These are phyloP conservation scores for Disparrhopalites patrizii DNA, from an alignment of 2,888 invertebrate genomes.

Conservation along the genomic window DNA sequence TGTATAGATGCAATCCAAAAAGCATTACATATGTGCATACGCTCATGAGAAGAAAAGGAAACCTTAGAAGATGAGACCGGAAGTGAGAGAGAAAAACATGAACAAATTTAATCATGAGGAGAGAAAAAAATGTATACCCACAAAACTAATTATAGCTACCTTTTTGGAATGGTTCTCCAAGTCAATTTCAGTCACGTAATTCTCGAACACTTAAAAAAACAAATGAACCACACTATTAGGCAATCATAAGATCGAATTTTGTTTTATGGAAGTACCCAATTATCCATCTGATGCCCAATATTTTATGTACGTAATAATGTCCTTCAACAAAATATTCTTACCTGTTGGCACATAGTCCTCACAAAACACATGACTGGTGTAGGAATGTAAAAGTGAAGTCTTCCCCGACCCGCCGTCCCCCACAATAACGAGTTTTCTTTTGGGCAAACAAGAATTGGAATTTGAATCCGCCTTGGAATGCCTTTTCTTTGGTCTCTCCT, in stretches of 20 bases:
- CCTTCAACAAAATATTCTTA: slow-evolving; percentile 39
- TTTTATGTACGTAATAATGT: slow-evolving; percentile 31
- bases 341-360: slow-evolving; percentile 43
- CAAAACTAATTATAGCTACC: no score
- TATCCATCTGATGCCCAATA: no score
- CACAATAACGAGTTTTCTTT: slow-evolving; percentile 58
- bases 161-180: not conserved
- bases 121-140: no score
- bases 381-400: slow-evolving; percentile 57
- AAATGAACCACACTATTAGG: no score
- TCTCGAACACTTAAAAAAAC: slow-evolving; percentile 13
- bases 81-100: no score
- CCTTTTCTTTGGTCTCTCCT: not conserved
- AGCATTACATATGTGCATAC: no score
- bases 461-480: not conserved
- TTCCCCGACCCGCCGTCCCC: slow-evolving; percentile 64
- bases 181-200: slow-evolving; percentile 1
- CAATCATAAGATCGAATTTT: no score
- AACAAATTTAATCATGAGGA: no score
- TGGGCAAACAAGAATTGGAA: not conserved
- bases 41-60: no score
- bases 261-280: no score
- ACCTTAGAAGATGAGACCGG: no score
- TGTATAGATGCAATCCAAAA: no score
- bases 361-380: slow-evolving; percentile 36